Evolutionary conservation across 2,888 invertebrate genomes (phyloP).

Genomic region (Leucania comma): DNA sequence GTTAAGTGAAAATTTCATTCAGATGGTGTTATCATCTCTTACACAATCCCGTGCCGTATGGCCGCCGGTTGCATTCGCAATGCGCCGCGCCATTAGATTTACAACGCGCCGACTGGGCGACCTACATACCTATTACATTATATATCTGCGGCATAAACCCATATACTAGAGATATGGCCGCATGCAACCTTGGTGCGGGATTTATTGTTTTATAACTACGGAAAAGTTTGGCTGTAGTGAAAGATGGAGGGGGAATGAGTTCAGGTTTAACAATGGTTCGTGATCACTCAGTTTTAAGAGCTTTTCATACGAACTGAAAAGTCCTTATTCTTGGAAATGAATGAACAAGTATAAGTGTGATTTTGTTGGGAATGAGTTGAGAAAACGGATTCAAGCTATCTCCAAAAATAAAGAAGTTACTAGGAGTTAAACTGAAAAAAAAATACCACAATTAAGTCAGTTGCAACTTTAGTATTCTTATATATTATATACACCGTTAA

Average conservation of each 20-base stretch:
- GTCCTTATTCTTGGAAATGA: too few species aligned
- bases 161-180: conserved; percentile 52
- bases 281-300: background rate
- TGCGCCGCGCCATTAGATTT: conserved; percentile 82
- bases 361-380: too few species aligned
- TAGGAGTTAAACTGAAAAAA: too few species aligned
- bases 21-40: conserved; percentile 46
- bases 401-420: too few species aligned
- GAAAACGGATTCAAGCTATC: too few species aligned
- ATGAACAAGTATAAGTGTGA: too few species aligned
- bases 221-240: background rate
- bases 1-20: too few species aligned
- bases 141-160: conserved; percentile 32
- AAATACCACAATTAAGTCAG: too few species aligned
- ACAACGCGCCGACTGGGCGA: conserved; percentile 73
- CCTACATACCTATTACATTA: conserved; percentile 60
- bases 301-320: too few species aligned
- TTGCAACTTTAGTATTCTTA: too few species aligned
- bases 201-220: conserved; percentile 56
- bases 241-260: background rate
- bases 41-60: conserved; percentile 43
- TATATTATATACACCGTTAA: too few species aligned
- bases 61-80: conserved; percentile 77
- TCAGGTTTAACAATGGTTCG: background rate
- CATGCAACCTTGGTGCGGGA: conserved; percentile 44